A percentile compares a stretch with the other conserved stretches of the same genome.
Evolutionary conservation across 2,113 vertebrate genomes (phyloP).

Genomic region (Myotis davidii): DNA sequence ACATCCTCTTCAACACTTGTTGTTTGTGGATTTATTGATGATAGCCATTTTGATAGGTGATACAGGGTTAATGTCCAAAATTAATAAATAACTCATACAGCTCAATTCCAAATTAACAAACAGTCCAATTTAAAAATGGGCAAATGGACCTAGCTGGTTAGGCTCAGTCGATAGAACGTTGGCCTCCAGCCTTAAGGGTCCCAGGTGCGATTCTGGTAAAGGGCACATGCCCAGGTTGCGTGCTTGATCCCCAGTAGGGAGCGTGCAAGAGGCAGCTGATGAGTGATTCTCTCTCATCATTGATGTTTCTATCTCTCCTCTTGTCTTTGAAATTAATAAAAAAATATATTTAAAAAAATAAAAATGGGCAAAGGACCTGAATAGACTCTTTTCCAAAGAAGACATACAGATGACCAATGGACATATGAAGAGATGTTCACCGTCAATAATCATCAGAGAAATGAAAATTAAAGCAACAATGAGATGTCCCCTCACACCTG

Average conservation of each 20-base stretch:
- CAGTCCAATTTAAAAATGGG: neutral
- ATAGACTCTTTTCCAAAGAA: neutral
- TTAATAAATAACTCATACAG: neutral
- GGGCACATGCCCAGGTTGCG: too few species aligned
- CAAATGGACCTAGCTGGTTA: neutral
- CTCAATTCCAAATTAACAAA: neutral
- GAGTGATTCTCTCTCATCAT: too few species aligned
- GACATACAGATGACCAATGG: neutral
- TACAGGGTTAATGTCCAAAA: neutral
- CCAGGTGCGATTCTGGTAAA: too few species aligned
- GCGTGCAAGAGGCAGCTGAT: too few species aligned
- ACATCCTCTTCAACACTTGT: neutral
- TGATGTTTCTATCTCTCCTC: too few species aligned
- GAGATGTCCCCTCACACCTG: neutral
- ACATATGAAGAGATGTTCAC: neutral
- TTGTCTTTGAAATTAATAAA: too few species aligned
- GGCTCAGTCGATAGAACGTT: too few species aligned
- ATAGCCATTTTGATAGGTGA: neutral
- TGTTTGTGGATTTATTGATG: neutral
- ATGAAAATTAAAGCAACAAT: neutral
- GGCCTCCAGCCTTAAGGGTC: too few species aligned
- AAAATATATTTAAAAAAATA: too few species aligned
- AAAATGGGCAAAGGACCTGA: neutral
- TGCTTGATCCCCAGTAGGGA: too few species aligned
- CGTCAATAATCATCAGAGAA: neutral